Conservation (phyloP, 2,113 vertebrate species). For the Brienomyrus longianalis region DNA sequence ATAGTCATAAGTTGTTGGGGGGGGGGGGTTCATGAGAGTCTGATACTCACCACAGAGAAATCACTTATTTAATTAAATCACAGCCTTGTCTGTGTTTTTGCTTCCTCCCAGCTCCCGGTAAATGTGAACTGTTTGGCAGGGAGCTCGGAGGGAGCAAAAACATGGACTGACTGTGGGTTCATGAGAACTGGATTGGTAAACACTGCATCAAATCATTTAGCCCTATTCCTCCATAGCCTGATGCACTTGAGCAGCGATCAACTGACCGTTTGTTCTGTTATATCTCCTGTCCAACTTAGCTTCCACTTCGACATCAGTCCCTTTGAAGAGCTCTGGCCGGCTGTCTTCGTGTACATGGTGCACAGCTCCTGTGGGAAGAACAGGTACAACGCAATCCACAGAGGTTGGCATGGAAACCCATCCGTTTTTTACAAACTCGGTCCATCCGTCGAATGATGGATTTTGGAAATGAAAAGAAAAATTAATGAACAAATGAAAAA, state of each 20-base stretch:
- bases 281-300: conserved; percentile 52
- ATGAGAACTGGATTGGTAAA: not conserved
- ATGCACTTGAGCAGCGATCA: not conserved
- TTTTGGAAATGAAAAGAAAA: not conserved
- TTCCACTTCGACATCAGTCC: conserved; percentile 95
- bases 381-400: conserved; percentile 63
- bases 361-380: conserved; percentile 86
- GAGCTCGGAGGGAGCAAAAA: not conserved
- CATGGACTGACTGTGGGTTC: not conserved
- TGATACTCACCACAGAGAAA: not conserved
- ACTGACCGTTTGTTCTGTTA: not conserved
- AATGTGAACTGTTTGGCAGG: not conserved
- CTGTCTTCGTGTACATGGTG: conserved; percentile 94
- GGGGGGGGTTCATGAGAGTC: not conserved
- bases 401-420: not conserved
- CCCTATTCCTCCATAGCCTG: not conserved
- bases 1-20: not conserved
- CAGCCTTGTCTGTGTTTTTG: not conserved
- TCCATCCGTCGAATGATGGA: not conserved
- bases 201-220: not conserved
- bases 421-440: conserved; percentile 2
- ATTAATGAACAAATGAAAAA: not conserved
- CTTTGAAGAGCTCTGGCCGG: conserved; percentile 91
- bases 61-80: not conserved
- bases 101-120: not conserved